Conservation (phyloP, 2,888 invertebrate genomes). For the Campoplex capitator region DNA sequence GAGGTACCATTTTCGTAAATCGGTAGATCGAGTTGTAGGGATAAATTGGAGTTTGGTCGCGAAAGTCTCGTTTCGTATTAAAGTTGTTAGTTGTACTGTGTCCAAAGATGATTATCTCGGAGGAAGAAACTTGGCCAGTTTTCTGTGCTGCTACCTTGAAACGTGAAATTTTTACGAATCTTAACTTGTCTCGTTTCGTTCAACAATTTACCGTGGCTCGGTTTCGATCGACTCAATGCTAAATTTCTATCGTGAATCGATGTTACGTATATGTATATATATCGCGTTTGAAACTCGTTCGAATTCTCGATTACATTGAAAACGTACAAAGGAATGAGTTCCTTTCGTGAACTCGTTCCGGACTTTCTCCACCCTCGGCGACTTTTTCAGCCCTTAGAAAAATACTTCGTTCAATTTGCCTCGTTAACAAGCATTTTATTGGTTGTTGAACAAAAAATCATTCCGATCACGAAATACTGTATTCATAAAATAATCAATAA, state of each 20-base stretch:
- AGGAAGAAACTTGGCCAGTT: slow-evolving; percentile 42
- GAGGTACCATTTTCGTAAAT: slow-evolving; percentile 59
- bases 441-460: not conserved
- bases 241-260: slow-evolving; percentile 11
- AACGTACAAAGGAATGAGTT: slow-evolving; percentile 22
- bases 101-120: slow-evolving; percentile 42
- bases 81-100: slow-evolving; percentile 29
- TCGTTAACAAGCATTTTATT: not conserved
- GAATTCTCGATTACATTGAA: slow-evolving; percentile 10
- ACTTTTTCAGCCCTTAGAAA: not conserved
- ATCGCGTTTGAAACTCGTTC: slow-evolving; percentile 3
- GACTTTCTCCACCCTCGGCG: not conserved
- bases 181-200: slow-evolving; percentile 36
- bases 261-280: not conserved
- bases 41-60: slow-evolving; percentile 38
- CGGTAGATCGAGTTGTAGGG: slow-evolving; percentile 2
- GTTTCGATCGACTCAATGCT: slow-evolving; percentile 39
- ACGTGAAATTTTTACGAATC: slow-evolving; percentile 50
- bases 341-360: not conserved
- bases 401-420: not conserved
- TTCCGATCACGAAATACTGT: not conserved
- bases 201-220: not conserved
- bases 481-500: not conserved
- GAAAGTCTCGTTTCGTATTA: slow-evolving; percentile 35
- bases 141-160: slow-evolving; percentile 39